A percentile compares a stretch with the other conserved stretches of the same genome.
Evolutionary conservation across 2,888 invertebrate genomes (phyloP).

Genomic region (Dorcus hopei): DNA sequence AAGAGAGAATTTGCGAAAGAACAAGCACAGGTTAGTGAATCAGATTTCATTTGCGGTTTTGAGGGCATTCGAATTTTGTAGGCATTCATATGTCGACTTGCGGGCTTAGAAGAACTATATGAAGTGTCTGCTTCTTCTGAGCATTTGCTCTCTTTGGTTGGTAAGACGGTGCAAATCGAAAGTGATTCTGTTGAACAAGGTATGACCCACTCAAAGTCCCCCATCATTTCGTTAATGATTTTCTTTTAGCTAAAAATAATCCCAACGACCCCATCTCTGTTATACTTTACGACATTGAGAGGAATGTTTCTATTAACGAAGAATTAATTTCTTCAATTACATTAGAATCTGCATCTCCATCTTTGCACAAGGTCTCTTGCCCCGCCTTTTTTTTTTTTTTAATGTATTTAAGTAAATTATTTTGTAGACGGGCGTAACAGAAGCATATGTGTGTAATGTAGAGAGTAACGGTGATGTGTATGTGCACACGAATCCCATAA

Average conservation of each 20-base stretch:
- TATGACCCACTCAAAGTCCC: not conserved
- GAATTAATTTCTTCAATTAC: constrained; percentile 36
- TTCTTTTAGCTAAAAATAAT: constrained; percentile 10
- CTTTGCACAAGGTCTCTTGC: constrained; percentile 30
- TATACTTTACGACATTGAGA: constrained; percentile 39
- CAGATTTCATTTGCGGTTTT: not conserved
- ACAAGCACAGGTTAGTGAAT: constrained; percentile 61
- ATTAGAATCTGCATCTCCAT: constrained; percentile 39
- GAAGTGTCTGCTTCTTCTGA: constrained; percentile 38
- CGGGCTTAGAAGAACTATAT: constrained; percentile 65
- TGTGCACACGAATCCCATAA: constrained; percentile 45
- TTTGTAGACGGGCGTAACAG: constrained; percentile 35
- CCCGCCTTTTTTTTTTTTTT: constrained; percentile 6
- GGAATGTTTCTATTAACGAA: constrained; percentile 35
- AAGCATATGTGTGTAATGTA: constrained; percentile 48
- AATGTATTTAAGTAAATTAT: not conserved
- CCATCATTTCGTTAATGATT: not conserved
- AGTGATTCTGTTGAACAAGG: constrained; percentile 37
- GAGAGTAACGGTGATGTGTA: constrained; percentile 48
- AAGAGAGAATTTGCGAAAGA: constrained; percentile 62
- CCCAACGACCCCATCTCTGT: constrained; percentile 35
- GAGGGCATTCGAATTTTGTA: constrained; percentile 30
- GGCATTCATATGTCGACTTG: constrained; percentile 68
- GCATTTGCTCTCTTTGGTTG: constrained; percentile 51
- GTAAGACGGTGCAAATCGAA: constrained; percentile 50